These are phyloP conservation scores for Galerucella calmariensis DNA, from an alignment of 2,888 invertebrate genomes.

Conservation along the genomic window DNA sequence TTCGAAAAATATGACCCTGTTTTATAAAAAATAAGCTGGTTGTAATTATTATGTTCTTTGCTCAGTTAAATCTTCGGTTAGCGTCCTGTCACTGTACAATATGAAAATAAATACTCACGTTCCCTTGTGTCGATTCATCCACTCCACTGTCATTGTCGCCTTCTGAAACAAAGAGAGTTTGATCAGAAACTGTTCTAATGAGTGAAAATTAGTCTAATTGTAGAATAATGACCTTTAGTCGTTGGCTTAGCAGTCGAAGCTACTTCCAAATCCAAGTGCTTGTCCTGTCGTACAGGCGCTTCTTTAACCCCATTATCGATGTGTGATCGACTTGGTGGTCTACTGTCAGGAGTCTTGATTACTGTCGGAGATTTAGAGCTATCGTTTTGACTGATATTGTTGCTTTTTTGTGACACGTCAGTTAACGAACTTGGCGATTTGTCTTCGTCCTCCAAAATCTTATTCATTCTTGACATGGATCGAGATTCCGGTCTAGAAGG, in stretches of 20 bases:
- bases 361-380: slow-evolving; percentile 38
- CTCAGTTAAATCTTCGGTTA: too few species aligned
- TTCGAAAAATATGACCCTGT: too few species aligned
- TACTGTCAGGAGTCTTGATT: slow-evolving; percentile 23
- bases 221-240: slow-evolving; percentile 46
- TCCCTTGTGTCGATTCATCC: slow-evolving; percentile 83
- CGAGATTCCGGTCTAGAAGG: slow-evolving; percentile 57
- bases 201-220: background rate
- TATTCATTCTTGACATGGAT: slow-evolving; percentile 56
- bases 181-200: background rate
- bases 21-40: too few species aligned
- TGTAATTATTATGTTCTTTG: too few species aligned
- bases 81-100: too few species aligned
- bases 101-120: slow-evolving; percentile 68
- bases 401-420: slow-evolving; percentile 55
- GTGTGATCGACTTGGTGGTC: slow-evolving; percentile 40
- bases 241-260: slow-evolving; percentile 48
- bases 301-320: slow-evolving; percentile 31
- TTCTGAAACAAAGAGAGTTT: slow-evolving; percentile 70
- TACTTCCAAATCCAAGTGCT: slow-evolving; percentile 37
- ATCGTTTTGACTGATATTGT: slow-evolving; percentile 54
- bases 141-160: slow-evolving; percentile 86
- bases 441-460: slow-evolving; percentile 54
- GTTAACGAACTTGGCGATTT: slow-evolving; percentile 46
- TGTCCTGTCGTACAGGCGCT: slow-evolving; percentile 25